Conservation (phyloP, 2,797 vertebrate species). For the Triplophysa bombifrons region DNA sequence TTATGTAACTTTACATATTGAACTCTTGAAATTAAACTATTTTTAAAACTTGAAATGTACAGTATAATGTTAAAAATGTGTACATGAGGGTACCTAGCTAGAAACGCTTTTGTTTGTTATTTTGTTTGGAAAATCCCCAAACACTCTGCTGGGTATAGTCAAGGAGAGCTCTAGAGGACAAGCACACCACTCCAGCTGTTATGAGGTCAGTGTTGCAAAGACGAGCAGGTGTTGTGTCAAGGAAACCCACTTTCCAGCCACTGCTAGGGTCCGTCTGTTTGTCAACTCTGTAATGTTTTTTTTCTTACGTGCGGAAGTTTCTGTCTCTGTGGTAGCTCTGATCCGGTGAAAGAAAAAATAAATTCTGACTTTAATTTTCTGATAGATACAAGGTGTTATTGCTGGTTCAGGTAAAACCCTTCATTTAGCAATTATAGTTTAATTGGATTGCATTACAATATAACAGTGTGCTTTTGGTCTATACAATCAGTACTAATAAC, state of each 20-base stretch:
- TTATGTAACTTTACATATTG: not conserved
- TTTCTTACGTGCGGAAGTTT: conserved; percentile 6
- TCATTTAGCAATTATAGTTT: conserved; percentile 19
- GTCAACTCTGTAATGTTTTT: conserved; percentile 4
- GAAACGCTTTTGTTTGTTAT: conserved; percentile 28
- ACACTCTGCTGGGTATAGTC: conserved; percentile 68
- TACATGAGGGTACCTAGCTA: no score
- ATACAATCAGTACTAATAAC: not conserved
- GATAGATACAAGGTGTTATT: conserved; percentile 19
- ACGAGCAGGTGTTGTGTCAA: conserved; percentile 49
- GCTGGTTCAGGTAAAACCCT: not conserved
- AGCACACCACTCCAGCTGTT: conserved; percentile 70
- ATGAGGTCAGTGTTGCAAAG: conserved; percentile 57
- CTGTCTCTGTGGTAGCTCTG: not conserved
- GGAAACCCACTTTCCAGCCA: conserved; percentile 19
- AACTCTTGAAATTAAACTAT: no score
- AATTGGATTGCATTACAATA: conserved; percentile 18
- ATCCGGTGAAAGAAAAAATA: not conserved
- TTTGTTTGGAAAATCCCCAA: conserved; percentile 77
- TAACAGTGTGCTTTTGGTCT: conserved; percentile 23
- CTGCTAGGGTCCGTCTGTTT: conserved; percentile 28
- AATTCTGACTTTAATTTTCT: conserved; percentile 11
- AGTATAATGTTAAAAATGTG: not conserved
- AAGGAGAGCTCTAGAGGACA: conserved; percentile 80
- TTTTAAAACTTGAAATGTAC: not conserved